Conservation (phyloP, 2,797 vertebrate species). For the Aldrovandia affinis region DNA sequence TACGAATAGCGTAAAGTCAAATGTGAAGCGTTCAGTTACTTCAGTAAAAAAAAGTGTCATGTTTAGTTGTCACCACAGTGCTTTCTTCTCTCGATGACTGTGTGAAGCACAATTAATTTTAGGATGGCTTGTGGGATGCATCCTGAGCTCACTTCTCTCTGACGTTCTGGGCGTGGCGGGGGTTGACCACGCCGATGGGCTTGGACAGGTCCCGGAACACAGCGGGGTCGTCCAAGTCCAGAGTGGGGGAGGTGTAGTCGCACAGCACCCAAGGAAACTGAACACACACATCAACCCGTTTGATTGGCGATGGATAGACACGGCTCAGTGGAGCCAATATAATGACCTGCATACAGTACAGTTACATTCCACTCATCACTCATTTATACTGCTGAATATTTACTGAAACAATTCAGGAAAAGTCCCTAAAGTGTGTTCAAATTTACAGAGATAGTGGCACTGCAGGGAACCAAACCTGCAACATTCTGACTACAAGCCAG, state of each 20-base stretch:
- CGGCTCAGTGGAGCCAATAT: not conserved
- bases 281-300: conserved; percentile 28
- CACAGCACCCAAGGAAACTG: conserved; percentile 95
- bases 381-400: no score
- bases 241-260: conserved; percentile 84
- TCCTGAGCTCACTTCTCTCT: conserved; percentile 89
- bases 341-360: not conserved
- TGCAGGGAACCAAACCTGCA: not conserved
- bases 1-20: not conserved
- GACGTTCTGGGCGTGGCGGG: conserved; percentile 89
- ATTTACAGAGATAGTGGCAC: not conserved
- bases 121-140: conserved; percentile 7
- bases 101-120: not conserved
- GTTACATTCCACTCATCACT: not conserved
- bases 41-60: not conserved
- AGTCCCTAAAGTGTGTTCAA: not conserved
- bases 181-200: conserved; percentile 93
- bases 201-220: conserved; percentile 95
- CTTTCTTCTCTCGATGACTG: not conserved
- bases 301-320: not conserved
- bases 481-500: not conserved
- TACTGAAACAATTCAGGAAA: no score
- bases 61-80: not conserved
- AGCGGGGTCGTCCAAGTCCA: conserved; percentile 85
- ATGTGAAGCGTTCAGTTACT: not conserved